Evolutionary conservation across 2,888 invertebrate species (phyloP), one percentile per base, ranked within the genome.

Genomic region (Sarcophaga subvicina): DNA sequence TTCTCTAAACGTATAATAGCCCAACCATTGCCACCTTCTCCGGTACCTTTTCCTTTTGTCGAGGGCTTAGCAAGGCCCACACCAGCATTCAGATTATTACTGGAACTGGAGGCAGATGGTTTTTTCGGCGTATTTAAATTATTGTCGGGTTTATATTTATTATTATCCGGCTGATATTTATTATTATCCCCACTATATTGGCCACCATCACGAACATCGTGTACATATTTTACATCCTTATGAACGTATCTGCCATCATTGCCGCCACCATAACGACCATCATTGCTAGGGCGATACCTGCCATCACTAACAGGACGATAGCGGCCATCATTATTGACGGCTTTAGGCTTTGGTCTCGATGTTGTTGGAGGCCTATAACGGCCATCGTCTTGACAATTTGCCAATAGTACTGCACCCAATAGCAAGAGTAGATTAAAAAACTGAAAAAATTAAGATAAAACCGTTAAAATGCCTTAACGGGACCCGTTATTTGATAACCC

Each of bases 1-100:
- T 94, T 94, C 60, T 94, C 94, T 89, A 95, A 94, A 63, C 94
- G 94, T 5, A 96, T 89, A 60, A 95, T 95, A 86, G 93, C 93
- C 90, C 95, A 95, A 45, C 94, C 93, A 66, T 92, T 91, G 59
- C 94, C 93, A 60, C 94, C 94, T 79, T 91, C 89, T 8, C 91
- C 92, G 0, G 90, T 91, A 72, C 93, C 93, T 10, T 89, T 91
- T 12, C 92, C 92, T 63, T 90, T 88, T 8, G 89, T 82, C 78
- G 90, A 75, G 25, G 89, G 88, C 70, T 90, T 77, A 64, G 27
- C 86, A 69, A 80, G 73, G 67, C 54, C 54, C 14, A 79, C 59
- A 62, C 25, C 71, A 20, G 70, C 66, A 22, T 71, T 75, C 3
- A 66, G 12, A 59, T 25, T 25, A 22, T 63, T 25, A 22, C 59